phyloP scores from a whole-genome alignment of 2,888 invertebrate species.

The Ornithoptera alexandrae region DNA sequence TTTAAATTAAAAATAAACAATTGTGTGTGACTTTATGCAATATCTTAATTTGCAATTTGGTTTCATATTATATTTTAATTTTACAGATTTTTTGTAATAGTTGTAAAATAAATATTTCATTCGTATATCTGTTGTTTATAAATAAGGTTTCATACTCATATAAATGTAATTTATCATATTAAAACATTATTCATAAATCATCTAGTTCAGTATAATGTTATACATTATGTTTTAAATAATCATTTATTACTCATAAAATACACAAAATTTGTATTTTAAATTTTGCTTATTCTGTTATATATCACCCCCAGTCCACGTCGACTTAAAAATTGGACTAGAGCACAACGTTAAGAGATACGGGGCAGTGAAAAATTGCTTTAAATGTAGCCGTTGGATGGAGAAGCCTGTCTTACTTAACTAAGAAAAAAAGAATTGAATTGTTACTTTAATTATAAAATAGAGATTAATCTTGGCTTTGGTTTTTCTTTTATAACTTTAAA shows the following conservation, averaged over 20 bases:
- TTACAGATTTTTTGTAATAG: too few relatives aligned
- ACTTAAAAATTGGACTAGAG: conserved; percentile 40
- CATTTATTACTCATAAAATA: conserved; percentile 1
- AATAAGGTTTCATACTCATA: too few relatives aligned
- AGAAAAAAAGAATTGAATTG: conserved; percentile 59
- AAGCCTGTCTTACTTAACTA: conserved; percentile 49
- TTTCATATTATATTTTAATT: too few relatives aligned
- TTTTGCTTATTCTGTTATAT: conserved; percentile 30
- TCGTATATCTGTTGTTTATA: too few relatives aligned
- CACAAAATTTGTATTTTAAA: conserved; percentile 32
- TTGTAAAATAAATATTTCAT: too few relatives aligned
- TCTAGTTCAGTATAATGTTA: neutral
- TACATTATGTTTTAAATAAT: neutral
- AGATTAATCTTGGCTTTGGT: too few relatives aligned
- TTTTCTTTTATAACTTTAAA: too few relatives aligned
- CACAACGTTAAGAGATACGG: conserved; percentile 40
- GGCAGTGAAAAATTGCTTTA: conserved; percentile 64
- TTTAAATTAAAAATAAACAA: too few relatives aligned
- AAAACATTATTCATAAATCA: too few relatives aligned
- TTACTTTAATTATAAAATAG: neutral
- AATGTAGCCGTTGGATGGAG: conserved; percentile 61
- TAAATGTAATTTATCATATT: too few relatives aligned
- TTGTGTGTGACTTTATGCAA: too few relatives aligned
- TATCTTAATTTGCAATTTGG: too few relatives aligned
- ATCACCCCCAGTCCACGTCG: conserved; percentile 39